phyloP scores from a whole-genome alignment of 2,113 vertebrate species.

The Coryphaenoides rupestris region DNA sequence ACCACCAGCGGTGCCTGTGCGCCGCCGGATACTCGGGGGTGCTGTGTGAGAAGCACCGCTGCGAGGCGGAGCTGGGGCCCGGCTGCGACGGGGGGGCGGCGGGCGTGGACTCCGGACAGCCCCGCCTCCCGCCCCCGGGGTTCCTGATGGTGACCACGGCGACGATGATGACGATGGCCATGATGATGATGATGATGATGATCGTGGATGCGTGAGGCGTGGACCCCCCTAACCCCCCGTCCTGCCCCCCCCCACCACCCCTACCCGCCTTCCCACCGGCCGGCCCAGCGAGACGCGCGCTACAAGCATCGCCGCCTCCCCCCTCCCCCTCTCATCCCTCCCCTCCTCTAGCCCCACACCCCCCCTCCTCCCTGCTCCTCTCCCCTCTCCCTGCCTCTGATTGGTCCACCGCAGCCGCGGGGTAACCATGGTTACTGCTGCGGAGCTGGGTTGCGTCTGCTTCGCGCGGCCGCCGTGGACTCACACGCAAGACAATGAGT shows the following conservation, averaged over 20 bases:
- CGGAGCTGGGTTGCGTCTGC: no score
- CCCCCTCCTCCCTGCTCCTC: not conserved
- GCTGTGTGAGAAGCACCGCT: constrained; percentile 86
- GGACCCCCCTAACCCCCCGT: not conserved
- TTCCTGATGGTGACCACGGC: constrained; percentile 59
- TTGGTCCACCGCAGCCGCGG: no score
- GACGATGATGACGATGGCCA: constrained; percentile 34
- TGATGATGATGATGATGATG: constrained; percentile 58
- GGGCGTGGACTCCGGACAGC: constrained; percentile 57
- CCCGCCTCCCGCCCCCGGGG: constrained; percentile 18
- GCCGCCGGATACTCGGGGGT: constrained; percentile 81
- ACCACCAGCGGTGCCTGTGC: constrained; percentile 88
- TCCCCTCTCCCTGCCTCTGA: no score
- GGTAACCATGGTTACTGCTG: no score
- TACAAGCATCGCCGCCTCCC: no score
- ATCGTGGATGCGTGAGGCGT: constrained; percentile 5
- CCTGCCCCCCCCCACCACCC: not conserved
- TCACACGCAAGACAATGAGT: constrained; percentile 60
- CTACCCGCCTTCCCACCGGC: not conserved
- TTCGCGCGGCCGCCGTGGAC: constrained; percentile 15
- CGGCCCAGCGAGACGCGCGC: no score
- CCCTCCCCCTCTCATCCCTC: no score
- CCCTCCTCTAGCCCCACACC: no score
- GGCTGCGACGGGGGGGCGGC: constrained; percentile 67
- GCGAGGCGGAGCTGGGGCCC: constrained; percentile 76